These are phyloP conservation scores for Eremophila alpestris DNA, from an alignment of 2,797 vertebrate species.

Conservation along the genomic window DNA sequence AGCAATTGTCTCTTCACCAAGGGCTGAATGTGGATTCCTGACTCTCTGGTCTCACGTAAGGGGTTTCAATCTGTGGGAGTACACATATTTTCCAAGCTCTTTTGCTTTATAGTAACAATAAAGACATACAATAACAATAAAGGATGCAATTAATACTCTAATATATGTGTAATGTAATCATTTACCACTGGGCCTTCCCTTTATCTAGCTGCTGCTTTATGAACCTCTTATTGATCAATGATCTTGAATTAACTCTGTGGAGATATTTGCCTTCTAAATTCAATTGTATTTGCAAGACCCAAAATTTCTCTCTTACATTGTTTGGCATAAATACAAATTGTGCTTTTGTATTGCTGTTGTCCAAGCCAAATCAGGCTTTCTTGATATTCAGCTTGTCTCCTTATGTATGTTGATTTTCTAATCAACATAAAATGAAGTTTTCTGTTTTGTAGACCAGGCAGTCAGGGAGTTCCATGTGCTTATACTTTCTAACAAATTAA, in stretches of 20 bases:
- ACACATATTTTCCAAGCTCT: constrained; percentile 13
- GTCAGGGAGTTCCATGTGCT: not conserved
- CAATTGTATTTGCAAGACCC: constrained; percentile 22
- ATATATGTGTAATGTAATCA: constrained; percentile 38
- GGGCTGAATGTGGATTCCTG: not conserved
- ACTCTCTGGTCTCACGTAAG: not conserved
- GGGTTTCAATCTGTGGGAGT: not conserved
- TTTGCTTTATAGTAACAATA: constrained; percentile 18
- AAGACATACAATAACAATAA: constrained; percentile 13
- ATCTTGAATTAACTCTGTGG: constrained; percentile 56
- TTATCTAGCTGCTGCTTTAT: constrained; percentile 58
- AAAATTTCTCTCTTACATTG: constrained; percentile 29
- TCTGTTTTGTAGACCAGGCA: not conserved
- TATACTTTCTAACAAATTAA: not conserved
- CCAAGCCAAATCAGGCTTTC: not conserved
- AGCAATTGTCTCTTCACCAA: not conserved
- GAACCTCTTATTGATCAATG: constrained; percentile 47
- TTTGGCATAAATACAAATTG: constrained; percentile 16
- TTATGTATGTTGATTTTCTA: not conserved
- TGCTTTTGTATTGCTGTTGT: not conserved
- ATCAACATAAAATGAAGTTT: not conserved
- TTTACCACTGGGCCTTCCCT: constrained; percentile 52
- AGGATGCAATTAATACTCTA: constrained; percentile 38
- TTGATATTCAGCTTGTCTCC: not conserved
- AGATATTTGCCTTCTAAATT: constrained; percentile 22